Evolutionary conservation across 2,888 invertebrate species (phyloP).

Genomic region (Cremastobaeus sp.): DNA sequence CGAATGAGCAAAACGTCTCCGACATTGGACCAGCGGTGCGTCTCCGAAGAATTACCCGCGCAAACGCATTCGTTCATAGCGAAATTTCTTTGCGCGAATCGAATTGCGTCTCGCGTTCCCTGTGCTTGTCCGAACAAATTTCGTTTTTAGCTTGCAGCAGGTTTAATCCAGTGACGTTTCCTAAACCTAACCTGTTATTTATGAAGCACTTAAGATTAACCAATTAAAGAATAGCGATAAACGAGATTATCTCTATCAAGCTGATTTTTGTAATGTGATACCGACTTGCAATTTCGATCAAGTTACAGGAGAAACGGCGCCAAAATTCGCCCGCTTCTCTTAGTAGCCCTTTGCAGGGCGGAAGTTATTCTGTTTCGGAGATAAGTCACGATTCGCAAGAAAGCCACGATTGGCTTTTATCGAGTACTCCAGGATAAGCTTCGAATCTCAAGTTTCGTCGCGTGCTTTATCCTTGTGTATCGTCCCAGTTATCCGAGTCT

Average conservation of each 20-base stretch:
- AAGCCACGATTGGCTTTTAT: slow-evolving; percentile 58
- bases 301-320: not conserved
- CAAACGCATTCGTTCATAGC: not conserved
- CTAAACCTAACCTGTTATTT: too few relatives aligned
- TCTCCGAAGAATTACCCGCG: slow-evolving; percentile 11
- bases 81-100: too few relatives aligned
- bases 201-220: too few relatives aligned
- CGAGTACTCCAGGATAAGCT: slow-evolving; percentile 53
- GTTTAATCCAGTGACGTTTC: too few relatives aligned
- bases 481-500: slow-evolving; percentile 54
- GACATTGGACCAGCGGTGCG: slow-evolving; percentile 33
- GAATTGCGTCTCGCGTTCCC: too few relatives aligned
- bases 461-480: slow-evolving; percentile 62
- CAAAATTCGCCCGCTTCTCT: slow-evolving; percentile 22
- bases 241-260: too few relatives aligned
- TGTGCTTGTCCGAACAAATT: not conserved
- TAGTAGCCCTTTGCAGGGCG: slow-evolving; percentile 13
- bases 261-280: too few relatives aligned
- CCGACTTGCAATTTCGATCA: slow-evolving; percentile 20
- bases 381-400: slow-evolving; percentile 58
- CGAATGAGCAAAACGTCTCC: slow-evolving; percentile 51
- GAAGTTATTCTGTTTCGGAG: slow-evolving; percentile 43
- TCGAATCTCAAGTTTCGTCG: slow-evolving; percentile 59
- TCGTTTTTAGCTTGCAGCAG: not conserved
- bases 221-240: too few relatives aligned